Base-by-base conservation (phyloP, 2,113 vertebrate species). In the Oplegnathus fasciatus region DNA sequence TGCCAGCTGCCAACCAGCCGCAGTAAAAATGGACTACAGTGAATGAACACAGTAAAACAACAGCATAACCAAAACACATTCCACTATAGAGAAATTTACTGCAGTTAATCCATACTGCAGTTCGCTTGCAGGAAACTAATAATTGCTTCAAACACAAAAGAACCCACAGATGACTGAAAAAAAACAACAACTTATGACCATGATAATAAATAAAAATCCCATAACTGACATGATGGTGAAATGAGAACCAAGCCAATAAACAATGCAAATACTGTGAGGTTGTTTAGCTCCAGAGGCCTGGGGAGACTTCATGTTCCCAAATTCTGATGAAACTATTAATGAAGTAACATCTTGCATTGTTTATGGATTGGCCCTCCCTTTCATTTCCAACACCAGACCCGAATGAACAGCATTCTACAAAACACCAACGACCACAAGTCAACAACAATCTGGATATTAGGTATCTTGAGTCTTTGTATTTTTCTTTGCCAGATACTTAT, bases 401-500 rank as follows among this genome's bases (percentile, higher is more conserved):
- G 9, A 52, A 86, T 46, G 8, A 81, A 70, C 73, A 78, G 88
- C 62, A 85, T 79, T 85, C 75, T 55, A 75, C 61, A 48, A 76
- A 89, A 81, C 60, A 68, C 58, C 48, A 70, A 80, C 13, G 85
- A 68, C 94, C 60, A 85, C 62, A 72, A 67, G 92, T 92, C 90
- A 72, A 71, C 46, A 83, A 72, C 80, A 83, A 66, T 40, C 28
- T 72, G 32, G 13, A 70, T 2, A 44, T 48, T 37, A 28, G 44
- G 69, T 22, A 37, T 52, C 32, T 79, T 20, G 4, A 65, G 54
- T 71, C 5, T 86, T 50, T 65, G 60, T 24, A n/a, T 88, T 61
- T 88, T 86, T 87, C 80, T 84, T 90, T 90, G 80, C 80, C 72
- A 67, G 68, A 66, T 34, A 73, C 18, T 9, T 24, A 48, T 18